Percentiles rank a stretch among this genome's conserved stretches.
These are phyloP conservation scores for Drosophila ohnishii DNA, from an alignment of 1,140 invertebrate genomes.

Conservation along the genomic window DNA sequence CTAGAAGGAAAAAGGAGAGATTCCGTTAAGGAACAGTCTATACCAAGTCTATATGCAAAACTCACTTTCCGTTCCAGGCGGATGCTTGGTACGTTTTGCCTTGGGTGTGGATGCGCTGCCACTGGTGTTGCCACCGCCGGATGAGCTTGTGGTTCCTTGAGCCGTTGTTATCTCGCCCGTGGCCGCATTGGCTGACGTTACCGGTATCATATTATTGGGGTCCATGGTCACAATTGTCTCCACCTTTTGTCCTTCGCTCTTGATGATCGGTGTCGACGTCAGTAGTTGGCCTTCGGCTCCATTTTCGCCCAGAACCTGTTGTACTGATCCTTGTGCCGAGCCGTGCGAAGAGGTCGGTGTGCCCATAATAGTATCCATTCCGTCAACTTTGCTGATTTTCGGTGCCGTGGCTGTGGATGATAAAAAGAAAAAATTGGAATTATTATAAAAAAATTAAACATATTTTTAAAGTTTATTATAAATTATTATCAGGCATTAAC, in stretches of 20 bases:
- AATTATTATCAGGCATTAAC: slow-evolving; percentile 3
- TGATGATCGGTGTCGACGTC: slow-evolving; percentile 73
- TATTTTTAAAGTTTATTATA: not conserved
- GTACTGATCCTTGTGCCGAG: slow-evolving; percentile 48
- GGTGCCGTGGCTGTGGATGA: slow-evolving; percentile 65
- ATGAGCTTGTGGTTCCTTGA: slow-evolving; percentile 52
- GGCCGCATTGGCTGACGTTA: slow-evolving; percentile 69
- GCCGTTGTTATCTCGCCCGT: slow-evolving; percentile 72
- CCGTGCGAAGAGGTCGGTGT: slow-evolving; percentile 73
- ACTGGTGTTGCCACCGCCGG: slow-evolving; percentile 54
- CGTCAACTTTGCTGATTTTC: slow-evolving; percentile 82
- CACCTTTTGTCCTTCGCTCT: slow-evolving; percentile 77
- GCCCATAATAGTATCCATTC: slow-evolving; percentile 78
- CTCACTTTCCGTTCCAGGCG: slow-evolving; percentile 74
- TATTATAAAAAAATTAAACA: not conserved
- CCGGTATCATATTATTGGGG: slow-evolving; percentile 77
- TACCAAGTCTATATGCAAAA: not conserved
- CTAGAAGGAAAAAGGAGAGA: slow-evolving; percentile 14
- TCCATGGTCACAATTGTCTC: slow-evolving; percentile 81
- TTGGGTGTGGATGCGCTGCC: slow-evolving; percentile 60
- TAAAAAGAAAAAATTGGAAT: not conserved
- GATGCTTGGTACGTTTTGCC: slow-evolving; percentile 72
- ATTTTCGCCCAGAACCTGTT: slow-evolving; percentile 75
- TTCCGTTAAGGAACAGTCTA: not conserved
- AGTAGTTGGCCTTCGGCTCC: slow-evolving; percentile 68